Base-by-base conservation (phyloP, 2,797 vertebrate genomes). In the Cynodonichthys magdalenae region DNA sequence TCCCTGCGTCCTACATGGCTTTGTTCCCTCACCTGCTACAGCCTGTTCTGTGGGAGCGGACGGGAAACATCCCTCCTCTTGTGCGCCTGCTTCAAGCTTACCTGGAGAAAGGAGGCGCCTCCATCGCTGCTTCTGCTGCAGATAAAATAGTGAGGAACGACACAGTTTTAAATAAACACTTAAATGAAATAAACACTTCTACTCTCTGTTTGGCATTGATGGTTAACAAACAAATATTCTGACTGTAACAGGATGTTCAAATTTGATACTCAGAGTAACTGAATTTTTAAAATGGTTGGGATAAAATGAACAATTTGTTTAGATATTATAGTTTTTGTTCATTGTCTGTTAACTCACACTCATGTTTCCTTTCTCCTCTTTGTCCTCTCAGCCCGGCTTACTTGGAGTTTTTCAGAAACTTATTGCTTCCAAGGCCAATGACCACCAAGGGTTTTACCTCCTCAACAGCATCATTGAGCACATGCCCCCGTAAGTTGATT, bases 321-420 rank as follows among this genome's bases (percentile, higher is more conserved):
- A 9, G 8, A 36, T 7, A 2, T 2, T 3, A 12, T 11, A 39
- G 36, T 11, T 39, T 39, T 39, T 39, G 3, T 3, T 39, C 12
- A 39, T 39, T 39, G 2, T 11, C 10, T 11, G 36, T 39, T 39
- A 3, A 14, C 15, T 20, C 41, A n/a, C n/a, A 1, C 28, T 27
- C 17, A 29, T 15, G 6, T 46, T 46, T 0, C n/a, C 7, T 15
- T 8, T 0, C 31, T 12, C 24, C 0, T 27, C 59, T n/a, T 60
- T 36, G 61, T 15, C 27, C 27, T 51, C 84, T 48, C 79, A 99
- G 98, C 96, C 97, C 66, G 98, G 98, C 34, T 88, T 99, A 63
- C 91, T 99, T 17, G 98, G 98, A 67, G 97, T 99, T 79, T 99
- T 99, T 90, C 98, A 99, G 87, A 99, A 99, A 89, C 78, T 99